phyloP scores from a whole-genome alignment of 2,113 vertebrate species.

The Paedocypris sp. region DNA sequence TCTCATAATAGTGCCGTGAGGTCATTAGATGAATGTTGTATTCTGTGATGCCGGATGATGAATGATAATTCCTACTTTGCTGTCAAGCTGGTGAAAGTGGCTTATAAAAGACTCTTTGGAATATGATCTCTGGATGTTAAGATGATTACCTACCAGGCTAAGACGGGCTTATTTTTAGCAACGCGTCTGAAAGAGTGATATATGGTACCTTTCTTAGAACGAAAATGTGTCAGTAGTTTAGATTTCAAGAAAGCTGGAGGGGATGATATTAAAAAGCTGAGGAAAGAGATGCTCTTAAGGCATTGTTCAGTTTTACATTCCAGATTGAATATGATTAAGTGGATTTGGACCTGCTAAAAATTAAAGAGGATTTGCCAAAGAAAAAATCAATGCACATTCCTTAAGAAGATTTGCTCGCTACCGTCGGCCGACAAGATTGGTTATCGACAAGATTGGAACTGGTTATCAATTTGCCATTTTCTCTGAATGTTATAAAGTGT shows the following conservation, averaged over 20 bases:
- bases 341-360: not conserved
- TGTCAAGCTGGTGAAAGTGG: not conserved
- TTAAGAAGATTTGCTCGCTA: not conserved
- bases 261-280: too few relatives aligned
- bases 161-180: constrained; percentile 1
- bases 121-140: constrained; percentile 5
- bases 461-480: not conserved
- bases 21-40: constrained; percentile 15
- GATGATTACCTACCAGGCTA: not conserved
- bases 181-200: not conserved
- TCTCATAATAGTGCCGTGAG: not conserved
- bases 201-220: constrained; percentile 2
- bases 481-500: not conserved
- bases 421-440: not conserved
- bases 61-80: constrained; percentile 2
- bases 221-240: not conserved
- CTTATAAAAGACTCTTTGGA: not conserved
- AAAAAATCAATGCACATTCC: not conserved
- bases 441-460: not conserved
- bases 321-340: not conserved
- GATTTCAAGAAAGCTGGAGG: too few relatives aligned
- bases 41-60: not conserved
- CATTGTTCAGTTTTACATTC: not conserved
- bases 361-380: not conserved
- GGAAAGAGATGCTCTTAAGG: too few relatives aligned